Percentiles rank a stretch among this genome's conserved stretches.
phyloP scores from a whole-genome alignment of 1,140 invertebrate genomes.

The Tribolium castaneum region DNA sequence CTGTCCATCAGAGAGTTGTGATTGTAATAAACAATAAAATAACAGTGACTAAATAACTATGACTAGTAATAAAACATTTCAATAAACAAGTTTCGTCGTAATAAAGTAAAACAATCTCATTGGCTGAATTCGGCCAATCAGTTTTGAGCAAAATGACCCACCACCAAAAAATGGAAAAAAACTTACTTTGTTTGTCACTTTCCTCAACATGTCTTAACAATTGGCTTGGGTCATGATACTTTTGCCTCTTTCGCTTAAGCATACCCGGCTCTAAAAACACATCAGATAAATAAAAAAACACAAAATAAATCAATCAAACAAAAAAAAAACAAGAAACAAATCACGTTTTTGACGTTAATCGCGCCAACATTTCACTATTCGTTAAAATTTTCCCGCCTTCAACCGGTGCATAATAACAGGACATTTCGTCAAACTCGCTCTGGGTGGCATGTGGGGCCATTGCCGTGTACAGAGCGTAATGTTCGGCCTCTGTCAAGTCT shows the following conservation, averaged over 20 bases:
- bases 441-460: conserved; percentile 85
- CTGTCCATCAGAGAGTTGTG: too few relatives aligned
- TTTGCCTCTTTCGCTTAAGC: conserved; percentile 71
- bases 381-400: conserved; percentile 76
- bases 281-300: conserved; percentile 59
- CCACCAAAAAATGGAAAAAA: conserved; percentile 58
- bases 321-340: conserved; percentile 22
- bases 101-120: conserved; percentile 36
- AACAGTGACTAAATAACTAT: conserved; percentile 43
- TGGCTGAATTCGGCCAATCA: background rate
- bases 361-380: conserved; percentile 55
- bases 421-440: conserved; percentile 88
- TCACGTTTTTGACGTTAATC: conserved; percentile 55
- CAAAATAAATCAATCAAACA: conserved; percentile 51
- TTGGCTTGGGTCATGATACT: conserved; percentile 69
- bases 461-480: conserved; percentile 86
- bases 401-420: conserved; percentile 85
- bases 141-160: conserved; percentile 40
- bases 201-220: conserved; percentile 67
- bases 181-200: conserved; percentile 71
- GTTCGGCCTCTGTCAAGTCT: conserved; percentile 84
- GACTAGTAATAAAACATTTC: conserved; percentile 3
- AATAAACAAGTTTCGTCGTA: conserved; percentile 32
- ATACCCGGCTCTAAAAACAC: conserved; percentile 65
- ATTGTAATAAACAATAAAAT: conserved; percentile 31